Evolutionary conservation across 2,888 invertebrate genomes (phyloP).

Genomic region (Petrophora chlorosata): DNA sequence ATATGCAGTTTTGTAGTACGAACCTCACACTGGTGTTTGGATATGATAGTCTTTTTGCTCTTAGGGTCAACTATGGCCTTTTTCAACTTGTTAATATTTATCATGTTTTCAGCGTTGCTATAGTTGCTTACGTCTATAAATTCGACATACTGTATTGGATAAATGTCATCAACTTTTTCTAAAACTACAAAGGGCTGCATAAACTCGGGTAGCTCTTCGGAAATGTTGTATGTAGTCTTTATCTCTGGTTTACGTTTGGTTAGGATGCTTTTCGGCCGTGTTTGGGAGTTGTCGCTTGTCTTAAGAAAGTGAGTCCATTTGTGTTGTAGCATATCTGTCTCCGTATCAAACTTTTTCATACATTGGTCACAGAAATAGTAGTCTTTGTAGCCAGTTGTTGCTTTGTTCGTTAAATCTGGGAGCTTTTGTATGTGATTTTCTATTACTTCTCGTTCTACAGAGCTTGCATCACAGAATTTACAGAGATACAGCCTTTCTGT

Average conservation of each 20-base stretch:
- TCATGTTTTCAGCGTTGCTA: neutral
- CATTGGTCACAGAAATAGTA: constrained; percentile 72
- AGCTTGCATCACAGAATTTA: constrained; percentile 66
- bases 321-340: constrained; percentile 67
- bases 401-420: constrained; percentile 61
- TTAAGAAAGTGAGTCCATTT: constrained; percentile 72
- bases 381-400: constrained; percentile 64
- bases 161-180: constrained; percentile 44
- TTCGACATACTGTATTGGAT: constrained; percentile 14
- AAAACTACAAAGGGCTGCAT: constrained; percentile 57
- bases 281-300: constrained; percentile 53
- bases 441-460: constrained; percentile 54
- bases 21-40: constrained; percentile 64
- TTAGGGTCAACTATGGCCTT: constrained; percentile 53
- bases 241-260: constrained; percentile 24
- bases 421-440: constrained; percentile 55
- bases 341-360: constrained; percentile 59
- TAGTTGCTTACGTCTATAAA: constrained; percentile 8
- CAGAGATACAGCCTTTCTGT: constrained; percentile 59
- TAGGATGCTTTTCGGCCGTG: constrained; percentile 34
- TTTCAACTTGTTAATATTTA: constrained; percentile 29
- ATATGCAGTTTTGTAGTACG: too few relatives aligned
- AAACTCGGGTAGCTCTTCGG: constrained; percentile 54
- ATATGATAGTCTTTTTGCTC: constrained; percentile 61
- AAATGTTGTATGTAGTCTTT: constrained; percentile 48